These are phyloP conservation scores for Forficula auricularia DNA, from an alignment of 1,140 invertebrate genomes.

Conservation along the genomic window DNA sequence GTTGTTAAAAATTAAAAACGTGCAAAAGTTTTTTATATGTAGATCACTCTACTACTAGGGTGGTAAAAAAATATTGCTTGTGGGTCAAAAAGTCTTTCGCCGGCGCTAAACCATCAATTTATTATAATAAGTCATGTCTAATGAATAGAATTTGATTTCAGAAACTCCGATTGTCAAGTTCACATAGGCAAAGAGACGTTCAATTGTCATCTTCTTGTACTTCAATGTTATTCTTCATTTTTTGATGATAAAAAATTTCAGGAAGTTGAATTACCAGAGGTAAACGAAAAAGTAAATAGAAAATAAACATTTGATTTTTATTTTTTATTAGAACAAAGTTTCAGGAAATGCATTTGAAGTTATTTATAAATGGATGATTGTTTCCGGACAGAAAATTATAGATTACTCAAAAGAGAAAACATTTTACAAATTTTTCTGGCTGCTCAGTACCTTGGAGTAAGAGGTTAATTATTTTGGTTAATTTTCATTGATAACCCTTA, in stretches of 20 bases:
- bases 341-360: constrained; percentile 40
- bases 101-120: too few species aligned
- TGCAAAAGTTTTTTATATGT: too few species aligned
- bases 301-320: constrained; percentile 13
- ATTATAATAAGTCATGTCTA: not conserved
- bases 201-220: constrained; percentile 36
- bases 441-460: constrained; percentile 43
- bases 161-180: constrained; percentile 37
- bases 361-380: constrained; percentile 60
- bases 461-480: constrained; percentile 27
- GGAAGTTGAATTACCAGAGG: constrained; percentile 31
- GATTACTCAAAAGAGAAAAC: constrained; percentile 38
- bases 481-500: too few species aligned
- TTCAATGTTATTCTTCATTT: constrained; percentile 31
- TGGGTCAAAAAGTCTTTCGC: too few species aligned
- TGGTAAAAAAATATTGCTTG: too few species aligned
- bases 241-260: constrained; percentile 32
- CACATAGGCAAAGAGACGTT: constrained; percentile 36
- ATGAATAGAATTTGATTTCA: constrained; percentile 18
- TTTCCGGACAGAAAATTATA: constrained; percentile 34
- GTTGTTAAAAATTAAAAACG: too few species aligned
- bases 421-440: constrained; percentile 48
- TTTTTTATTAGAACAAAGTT: constrained; percentile 27
- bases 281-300: constrained; percentile 17
- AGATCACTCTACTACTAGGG: too few species aligned